A percentile compares a stretch with the other conserved stretches of the same genome.
phyloP scores from a whole-genome alignment of 2,113 vertebrate genomes.

The Balaeniceps rex region DNA sequence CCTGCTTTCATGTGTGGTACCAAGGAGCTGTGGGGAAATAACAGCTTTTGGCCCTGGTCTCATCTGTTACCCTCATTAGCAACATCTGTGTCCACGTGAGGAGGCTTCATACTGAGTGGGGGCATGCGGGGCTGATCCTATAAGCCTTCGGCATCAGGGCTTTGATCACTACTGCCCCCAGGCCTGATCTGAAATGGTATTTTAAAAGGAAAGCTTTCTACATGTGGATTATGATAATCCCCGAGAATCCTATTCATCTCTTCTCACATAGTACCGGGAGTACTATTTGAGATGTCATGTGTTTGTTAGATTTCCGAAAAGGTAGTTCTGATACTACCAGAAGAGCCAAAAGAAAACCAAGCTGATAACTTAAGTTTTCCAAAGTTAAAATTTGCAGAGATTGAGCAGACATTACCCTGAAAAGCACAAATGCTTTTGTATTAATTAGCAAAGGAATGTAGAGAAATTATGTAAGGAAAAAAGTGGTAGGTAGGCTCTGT shows the following conservation, averaged over 20 bases:
- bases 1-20: accelerated
- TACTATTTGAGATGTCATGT: background rate
- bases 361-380: background rate
- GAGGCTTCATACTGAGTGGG: background rate
- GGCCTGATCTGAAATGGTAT: background rate
- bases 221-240: background rate
- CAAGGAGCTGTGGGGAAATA: background rate
- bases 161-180: background rate
- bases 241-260: background rate
- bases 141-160: background rate
- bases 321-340: background rate
- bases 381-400: background rate
- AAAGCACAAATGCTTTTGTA: background rate
- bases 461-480: background rate
- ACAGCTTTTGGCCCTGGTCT: background rate
- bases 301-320: background rate
- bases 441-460: background rate
- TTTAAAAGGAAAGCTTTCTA: background rate
- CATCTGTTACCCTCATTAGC: background rate
- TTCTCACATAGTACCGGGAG: background rate
- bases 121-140: background rate
- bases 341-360: background rate
- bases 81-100: accelerated
- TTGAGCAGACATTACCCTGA: background rate
- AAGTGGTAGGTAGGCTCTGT: background rate